These are phyloP conservation scores for Tachina lurida DNA, from an alignment of 2,888 invertebrate genomes.

Conservation along the genomic window DNA sequence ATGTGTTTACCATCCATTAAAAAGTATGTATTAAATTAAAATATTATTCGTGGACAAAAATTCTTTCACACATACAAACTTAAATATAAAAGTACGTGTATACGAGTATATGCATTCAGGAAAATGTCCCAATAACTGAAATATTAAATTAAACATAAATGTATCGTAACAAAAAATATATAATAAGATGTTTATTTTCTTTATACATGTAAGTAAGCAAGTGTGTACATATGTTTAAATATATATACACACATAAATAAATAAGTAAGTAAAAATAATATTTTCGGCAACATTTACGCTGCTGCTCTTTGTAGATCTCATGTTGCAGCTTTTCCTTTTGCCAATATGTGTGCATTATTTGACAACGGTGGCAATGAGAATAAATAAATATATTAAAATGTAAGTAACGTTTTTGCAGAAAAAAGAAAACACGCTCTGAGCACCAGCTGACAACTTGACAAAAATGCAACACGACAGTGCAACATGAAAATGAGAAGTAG, in stretches of 20 bases:
- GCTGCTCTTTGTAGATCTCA: conserved; percentile 12
- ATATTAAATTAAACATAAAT: conserved; percentile 3
- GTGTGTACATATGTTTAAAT: too few species aligned
- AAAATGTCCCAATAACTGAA: background rate
- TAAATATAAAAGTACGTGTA: background rate
- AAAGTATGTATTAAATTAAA: too few species aligned
- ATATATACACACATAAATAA: too few species aligned
- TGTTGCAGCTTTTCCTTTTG: conserved; percentile 12
- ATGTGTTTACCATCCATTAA: too few species aligned
- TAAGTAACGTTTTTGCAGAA: conserved; percentile 12
- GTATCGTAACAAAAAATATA: background rate
- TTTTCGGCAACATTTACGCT: conserved; percentile 29
- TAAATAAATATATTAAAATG: conserved; percentile 52
- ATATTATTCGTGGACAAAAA: too few species aligned
- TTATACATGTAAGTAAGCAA: background rate
- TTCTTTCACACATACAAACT: background rate
- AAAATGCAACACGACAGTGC: conserved; percentile 65
- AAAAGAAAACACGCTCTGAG: conserved; percentile 50
- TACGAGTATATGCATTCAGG: too few species aligned
- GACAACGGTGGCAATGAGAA: conserved; percentile 19
- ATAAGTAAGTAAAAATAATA: background rate
- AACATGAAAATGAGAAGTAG: conserved; percentile 2
- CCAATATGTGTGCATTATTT: conserved; percentile 31
- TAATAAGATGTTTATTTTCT: conserved; percentile 9
- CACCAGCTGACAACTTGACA: conserved; percentile 68